phyloP scores from a whole-genome alignment of 2,888 invertebrate genomes.

The Ashinkailepas kermadecensis region DNA sequence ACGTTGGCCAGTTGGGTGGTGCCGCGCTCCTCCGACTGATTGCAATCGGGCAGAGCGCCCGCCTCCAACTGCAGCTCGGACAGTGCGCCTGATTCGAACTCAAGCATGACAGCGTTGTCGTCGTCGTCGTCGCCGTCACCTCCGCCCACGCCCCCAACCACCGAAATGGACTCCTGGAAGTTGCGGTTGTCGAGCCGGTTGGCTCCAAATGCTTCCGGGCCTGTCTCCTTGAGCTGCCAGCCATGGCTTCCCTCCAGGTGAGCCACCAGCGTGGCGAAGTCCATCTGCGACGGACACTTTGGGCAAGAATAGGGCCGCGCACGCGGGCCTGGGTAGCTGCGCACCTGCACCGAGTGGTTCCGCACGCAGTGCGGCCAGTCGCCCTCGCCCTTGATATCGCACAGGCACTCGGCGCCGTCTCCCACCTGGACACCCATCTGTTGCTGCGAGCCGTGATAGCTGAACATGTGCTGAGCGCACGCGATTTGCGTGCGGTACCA shows the following conservation, averaged over 20 bases:
- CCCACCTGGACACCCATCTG: not conserved
- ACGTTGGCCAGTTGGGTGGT: not conserved
- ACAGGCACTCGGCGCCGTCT: not conserved
- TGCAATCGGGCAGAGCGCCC: too few relatives aligned
- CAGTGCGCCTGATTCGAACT: too few relatives aligned
- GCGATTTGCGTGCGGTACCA: not conserved
- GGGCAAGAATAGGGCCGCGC: not conserved
- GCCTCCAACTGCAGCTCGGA: too few relatives aligned
- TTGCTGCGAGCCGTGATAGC: not conserved
- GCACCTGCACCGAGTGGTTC: conserved; percentile 7
- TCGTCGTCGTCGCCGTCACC: not conserved
- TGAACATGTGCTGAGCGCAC: not conserved
- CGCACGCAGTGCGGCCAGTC: not conserved
- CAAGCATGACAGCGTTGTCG: too few relatives aligned
- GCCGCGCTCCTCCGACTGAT: too few relatives aligned
- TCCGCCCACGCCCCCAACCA: not conserved
- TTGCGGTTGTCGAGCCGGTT: not conserved
- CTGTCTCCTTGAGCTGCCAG: not conserved
- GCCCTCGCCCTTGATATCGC: not conserved
- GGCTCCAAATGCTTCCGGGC: not conserved
- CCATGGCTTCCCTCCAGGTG: not conserved
- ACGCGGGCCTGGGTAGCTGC: conserved; percentile 5
- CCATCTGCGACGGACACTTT: not conserved
- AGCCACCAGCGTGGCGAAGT: not conserved
- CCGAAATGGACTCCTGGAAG: not conserved